Evolutionary conservation across 1,140 invertebrate genomes (phyloP), one percentile per base, ranked within the genome.

Genomic region (Magallana gigas): DNA sequence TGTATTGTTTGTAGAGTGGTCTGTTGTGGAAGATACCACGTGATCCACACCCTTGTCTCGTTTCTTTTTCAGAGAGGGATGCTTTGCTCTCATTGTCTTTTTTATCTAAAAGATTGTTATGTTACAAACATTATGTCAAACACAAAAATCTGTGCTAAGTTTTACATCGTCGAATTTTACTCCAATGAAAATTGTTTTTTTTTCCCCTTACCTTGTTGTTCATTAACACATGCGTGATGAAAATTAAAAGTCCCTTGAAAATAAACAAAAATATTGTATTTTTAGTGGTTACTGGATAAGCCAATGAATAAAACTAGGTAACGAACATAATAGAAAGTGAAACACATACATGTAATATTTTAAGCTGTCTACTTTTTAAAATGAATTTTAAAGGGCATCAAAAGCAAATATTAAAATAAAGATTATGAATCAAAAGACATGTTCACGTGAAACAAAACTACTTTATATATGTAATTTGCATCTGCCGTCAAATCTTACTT

Each of bases 401-500:
- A 48, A 48, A 5, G 36, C 36, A 48, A 48, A 48, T 23, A 48
- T 48, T 48, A 48, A 48, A 48, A 48, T 48, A 48, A 48, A 2
- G 36, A 48, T 48, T 48, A 48, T 48, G 36, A 48, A 48, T 2
- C 36, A 48, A 4, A 48, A 23, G 23, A 23, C 23, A 23, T 23
- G 23, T 23, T 23, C 23, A 23, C 23, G 23, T 48, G 5, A 48
- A 4, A 48, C 36, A 48, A 48, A 48, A 48, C 2, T 48, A 48
- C 5, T 48, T 48, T 48, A 48, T 4, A 48, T 2, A 48, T 0
- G 36, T 48, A 2, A 48, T 48, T 5, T 48, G 3, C 36, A 48
- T 48, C 36, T 48, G 36, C 36, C 36, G 36, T 48, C 36, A 5
- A 48, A 36, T 9, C 5, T 48, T 87, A 93, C 93, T 92, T 93